Evolutionary conservation across 2,888 invertebrate species (phyloP).

Genomic region (Dastarcus helophoroides): DNA sequence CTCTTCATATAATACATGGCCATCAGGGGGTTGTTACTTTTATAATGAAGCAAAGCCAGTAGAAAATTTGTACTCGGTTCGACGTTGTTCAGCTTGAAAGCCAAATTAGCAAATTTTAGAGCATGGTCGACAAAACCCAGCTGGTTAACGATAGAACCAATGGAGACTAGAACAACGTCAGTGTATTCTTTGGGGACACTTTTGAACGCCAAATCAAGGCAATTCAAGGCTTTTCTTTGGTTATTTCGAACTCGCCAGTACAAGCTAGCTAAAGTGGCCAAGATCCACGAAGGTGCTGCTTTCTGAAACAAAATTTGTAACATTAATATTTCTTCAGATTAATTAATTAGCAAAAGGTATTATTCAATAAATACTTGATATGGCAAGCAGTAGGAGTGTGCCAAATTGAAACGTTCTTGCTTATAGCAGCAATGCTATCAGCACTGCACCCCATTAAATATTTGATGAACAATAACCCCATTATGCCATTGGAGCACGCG

Average conservation of each 20-base stretch:
- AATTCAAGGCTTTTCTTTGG: conserved; percentile 55
- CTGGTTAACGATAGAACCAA: conserved; percentile 57
- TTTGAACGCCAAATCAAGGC: conserved; percentile 51
- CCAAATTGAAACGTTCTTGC: too few relatives aligned
- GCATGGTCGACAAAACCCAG: conserved; percentile 56
- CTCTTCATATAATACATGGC: conserved; percentile 53
- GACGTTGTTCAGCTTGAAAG: conserved; percentile 47
- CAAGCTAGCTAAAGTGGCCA: conserved; percentile 60
- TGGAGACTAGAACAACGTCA: conserved; percentile 57
- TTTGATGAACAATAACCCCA: too few relatives aligned
- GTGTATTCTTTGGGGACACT: conserved; percentile 45
- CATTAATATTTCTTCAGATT: too few relatives aligned
- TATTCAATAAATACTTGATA: too few relatives aligned
- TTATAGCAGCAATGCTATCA: too few relatives aligned
- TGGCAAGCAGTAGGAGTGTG: too few relatives aligned
- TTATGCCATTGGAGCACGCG: too few relatives aligned
- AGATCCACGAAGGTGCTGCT: conserved; percentile 61
- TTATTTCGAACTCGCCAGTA: conserved; percentile 69
- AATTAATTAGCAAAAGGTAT: too few relatives aligned
- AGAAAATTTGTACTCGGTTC: conserved; percentile 67
- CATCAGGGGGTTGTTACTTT: conserved; percentile 49
- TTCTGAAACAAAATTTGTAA: conserved; percentile 39
- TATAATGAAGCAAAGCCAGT: conserved; percentile 50
- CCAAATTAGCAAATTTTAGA: conserved; percentile 47
- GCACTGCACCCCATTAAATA: too few relatives aligned